phyloP scores from a whole-genome alignment of 2,888 invertebrate genomes.

The Coelinius sp. region DNA sequence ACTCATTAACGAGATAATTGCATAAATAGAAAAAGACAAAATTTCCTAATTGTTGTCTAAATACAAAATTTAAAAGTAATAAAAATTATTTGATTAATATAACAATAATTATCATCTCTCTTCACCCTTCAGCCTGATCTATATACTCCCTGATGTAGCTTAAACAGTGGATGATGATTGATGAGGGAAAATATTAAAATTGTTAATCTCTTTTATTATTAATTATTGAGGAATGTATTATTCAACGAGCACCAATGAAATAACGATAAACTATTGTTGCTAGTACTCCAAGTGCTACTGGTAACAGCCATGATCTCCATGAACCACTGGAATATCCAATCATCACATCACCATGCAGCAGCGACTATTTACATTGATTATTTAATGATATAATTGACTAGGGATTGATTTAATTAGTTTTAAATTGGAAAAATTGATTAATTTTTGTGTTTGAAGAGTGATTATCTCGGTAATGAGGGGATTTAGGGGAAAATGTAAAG shows the following conservation, averaged over 20 bases:
- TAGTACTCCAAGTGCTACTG: slow-evolving; percentile 70
- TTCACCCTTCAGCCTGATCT: slow-evolving; percentile 4
- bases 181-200: slow-evolving; percentile 41
- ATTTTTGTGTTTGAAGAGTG: background rate
- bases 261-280: slow-evolving; percentile 71
- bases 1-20: too few species aligned
- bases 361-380: slow-evolving; percentile 49
- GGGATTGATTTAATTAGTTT: background rate
- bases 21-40: too few species aligned
- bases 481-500: too few species aligned
- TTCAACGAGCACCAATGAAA: slow-evolving; percentile 66
- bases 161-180: slow-evolving; percentile 27
- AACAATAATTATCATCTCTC: background rate
- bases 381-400: background rate
- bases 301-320: slow-evolving; percentile 72
- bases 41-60: too few species aligned
- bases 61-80: too few species aligned
- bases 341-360: slow-evolving; percentile 64
- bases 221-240: slow-evolving; percentile 36
- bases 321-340: slow-evolving; percentile 70
- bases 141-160: background rate
- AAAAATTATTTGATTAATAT: background rate
- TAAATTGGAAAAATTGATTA: background rate
- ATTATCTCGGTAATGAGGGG: too few species aligned
- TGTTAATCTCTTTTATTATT: slow-evolving; percentile 14